Conservation (phyloP, 2,113 vertebrate species). For the Spheniscus mendiculus region DNA sequence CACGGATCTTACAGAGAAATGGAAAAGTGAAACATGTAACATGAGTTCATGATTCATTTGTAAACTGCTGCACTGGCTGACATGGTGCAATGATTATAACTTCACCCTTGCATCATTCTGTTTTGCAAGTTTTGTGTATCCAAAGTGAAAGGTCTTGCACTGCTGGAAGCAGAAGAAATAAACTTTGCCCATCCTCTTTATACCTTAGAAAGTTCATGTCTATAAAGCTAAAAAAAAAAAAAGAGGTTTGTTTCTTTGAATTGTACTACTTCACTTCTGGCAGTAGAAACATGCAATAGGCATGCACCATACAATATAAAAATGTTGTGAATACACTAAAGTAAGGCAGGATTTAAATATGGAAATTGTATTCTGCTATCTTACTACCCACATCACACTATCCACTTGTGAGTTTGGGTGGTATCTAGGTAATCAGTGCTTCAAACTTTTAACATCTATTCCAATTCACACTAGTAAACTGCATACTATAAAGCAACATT, state of each 20-base stretch:
- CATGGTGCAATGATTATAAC: not conserved
- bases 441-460: not conserved
- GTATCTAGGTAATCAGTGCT: not conserved
- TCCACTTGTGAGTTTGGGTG: not conserved
- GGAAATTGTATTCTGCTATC: not conserved
- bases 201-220: not conserved
- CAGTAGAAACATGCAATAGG: not conserved
- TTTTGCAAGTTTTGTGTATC: not conserved
- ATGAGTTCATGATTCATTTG: not conserved
- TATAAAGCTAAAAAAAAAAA: not conserved
- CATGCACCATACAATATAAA: not conserved
- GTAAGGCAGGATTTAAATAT: not conserved
- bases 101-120: not conserved
- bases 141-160: not conserved
- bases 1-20: not conserved
- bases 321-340: not conserved
- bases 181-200: not conserved
- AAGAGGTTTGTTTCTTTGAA: not conserved
- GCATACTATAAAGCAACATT: not conserved
- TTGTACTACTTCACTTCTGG: not conserved
- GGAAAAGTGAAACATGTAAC: not conserved
- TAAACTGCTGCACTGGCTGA: not conserved
- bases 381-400: not conserved
- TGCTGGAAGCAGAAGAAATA: not conserved
- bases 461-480: not conserved